A percentile compares a stretch with the other conserved stretches of the same genome.
Conservation (phyloP, 2,113 vertebrate species). For the Glaucidium brasilianum region DNA sequence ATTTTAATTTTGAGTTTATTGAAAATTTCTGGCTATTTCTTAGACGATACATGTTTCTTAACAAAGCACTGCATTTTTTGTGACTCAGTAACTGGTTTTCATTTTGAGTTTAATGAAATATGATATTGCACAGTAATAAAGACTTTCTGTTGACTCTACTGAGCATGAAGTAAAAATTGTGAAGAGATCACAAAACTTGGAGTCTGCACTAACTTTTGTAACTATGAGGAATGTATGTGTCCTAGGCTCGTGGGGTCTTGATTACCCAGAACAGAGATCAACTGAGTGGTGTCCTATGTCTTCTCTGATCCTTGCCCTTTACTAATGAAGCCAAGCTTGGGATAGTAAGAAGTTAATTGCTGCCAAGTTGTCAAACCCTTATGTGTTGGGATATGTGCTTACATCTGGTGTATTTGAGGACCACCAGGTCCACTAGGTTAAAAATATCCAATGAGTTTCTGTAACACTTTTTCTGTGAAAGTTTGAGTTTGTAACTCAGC, state of each 20-base stretch:
- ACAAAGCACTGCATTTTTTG: not conserved
- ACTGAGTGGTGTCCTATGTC: accelerated
- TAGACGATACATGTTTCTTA: not conserved
- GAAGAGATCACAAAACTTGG: not conserved
- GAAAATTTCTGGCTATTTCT: not conserved
- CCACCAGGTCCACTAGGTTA: not conserved
- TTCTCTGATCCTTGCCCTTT: not conserved
- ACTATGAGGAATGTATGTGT: not conserved
- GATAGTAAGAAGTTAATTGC: not conserved
- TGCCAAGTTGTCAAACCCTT: not conserved
- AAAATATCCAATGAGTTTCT: not conserved
- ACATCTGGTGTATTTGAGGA: not conserved
- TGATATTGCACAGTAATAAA: not conserved
- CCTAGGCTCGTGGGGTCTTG: not conserved
- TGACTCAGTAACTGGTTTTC: not conserved
- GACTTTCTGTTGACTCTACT: not conserved
- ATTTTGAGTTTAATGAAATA: not conserved
- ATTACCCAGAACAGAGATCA: not conserved
- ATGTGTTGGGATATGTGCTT: not conserved
- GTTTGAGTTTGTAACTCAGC: not conserved
- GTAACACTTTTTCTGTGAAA: not conserved
- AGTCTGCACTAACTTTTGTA: not conserved
- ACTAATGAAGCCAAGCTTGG: not conserved
- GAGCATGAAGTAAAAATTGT: not conserved
- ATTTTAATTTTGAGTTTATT: not conserved